phyloP scores from a whole-genome alignment of 2,888 invertebrate genomes.

The Agrochola lota region DNA sequence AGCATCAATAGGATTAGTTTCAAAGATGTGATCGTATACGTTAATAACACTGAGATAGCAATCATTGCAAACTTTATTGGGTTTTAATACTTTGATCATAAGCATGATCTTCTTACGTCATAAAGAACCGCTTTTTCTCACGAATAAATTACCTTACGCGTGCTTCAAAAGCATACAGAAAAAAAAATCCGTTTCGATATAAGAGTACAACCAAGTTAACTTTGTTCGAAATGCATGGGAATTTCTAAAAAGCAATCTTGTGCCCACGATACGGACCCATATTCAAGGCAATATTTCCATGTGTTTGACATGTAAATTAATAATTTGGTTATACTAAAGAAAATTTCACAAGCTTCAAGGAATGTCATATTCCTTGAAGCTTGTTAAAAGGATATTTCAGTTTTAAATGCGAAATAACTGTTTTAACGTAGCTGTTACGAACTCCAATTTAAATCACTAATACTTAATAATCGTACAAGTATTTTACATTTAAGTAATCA shows the following conservation, averaged over 20 bases:
- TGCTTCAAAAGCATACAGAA: neutral
- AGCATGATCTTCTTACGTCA: neutral
- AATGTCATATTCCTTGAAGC: neutral
- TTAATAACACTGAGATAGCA: slow-evolving; percentile 7
- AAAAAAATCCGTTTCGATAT: slow-evolving; percentile 8
- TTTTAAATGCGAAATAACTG: slow-evolving; percentile 6
- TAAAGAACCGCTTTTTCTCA: slow-evolving; percentile 3
- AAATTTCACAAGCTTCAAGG: slow-evolving; percentile 14
- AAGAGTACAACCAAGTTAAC: slow-evolving; percentile 27
- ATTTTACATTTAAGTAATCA: neutral
- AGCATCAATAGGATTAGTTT: slow-evolving; percentile 4
- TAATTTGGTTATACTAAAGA: slow-evolving; percentile 40
- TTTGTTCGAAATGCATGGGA: slow-evolving; percentile 46
- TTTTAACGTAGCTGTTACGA: neutral
- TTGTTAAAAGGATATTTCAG: neutral
- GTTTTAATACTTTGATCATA: slow-evolving; percentile 9
- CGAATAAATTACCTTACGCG: neutral
- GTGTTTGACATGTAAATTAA: slow-evolving; percentile 52
- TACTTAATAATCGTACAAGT: too few species aligned
- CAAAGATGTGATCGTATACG: neutral
- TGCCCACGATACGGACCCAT: slow-evolving; percentile 16
- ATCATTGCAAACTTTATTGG: neutral
- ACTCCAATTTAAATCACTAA: neutral
- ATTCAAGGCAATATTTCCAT: slow-evolving; percentile 46
- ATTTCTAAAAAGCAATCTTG: slow-evolving; percentile 57